Percentiles rank a stretch among this genome's conserved stretches.
Conservation (phyloP, 2,888 invertebrate species). For the Agrotis exclamationis region DNA sequence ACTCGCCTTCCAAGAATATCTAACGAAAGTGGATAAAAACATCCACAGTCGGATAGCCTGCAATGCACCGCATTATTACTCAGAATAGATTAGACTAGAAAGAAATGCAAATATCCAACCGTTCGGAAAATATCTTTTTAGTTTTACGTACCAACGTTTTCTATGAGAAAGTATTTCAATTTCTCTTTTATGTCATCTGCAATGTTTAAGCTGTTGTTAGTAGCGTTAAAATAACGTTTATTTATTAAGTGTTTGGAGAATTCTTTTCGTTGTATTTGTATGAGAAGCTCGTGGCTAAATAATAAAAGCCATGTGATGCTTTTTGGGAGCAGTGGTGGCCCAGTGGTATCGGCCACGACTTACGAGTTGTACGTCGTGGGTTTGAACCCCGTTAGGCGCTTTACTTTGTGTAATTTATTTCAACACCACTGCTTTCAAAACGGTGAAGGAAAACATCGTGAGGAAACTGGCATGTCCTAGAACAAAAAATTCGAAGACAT, state of each 20-base stretch:
- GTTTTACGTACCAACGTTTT: conserved; percentile 23
- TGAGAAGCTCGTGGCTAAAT: no score
- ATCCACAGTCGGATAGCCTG: neutral
- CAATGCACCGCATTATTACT: conserved; percentile 51
- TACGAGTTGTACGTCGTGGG: no score
- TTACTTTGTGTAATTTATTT: no score
- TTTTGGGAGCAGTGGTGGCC: no score
- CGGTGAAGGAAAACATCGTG: no score
- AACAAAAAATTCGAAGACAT: no score
- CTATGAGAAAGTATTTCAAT: conserved; percentile 29
- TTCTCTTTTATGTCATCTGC: conserved; percentile 29
- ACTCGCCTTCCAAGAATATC: conserved; percentile 13
- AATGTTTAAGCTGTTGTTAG: conserved; percentile 21
- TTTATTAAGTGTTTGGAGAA: conserved; percentile 9
- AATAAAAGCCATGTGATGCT: no score
- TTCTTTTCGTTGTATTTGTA: no score
- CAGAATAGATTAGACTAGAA: conserved; percentile 35
- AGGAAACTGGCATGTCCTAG: no score
- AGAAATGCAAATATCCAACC: conserved; percentile 33
- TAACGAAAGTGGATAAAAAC: conserved; percentile 29
- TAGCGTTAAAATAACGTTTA: neutral
- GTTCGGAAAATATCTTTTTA: conserved; percentile 50
- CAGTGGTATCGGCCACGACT: no score
- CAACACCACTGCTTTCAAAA: no score
- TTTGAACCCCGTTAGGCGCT: no score